Conservation (phyloP, 2,113 vertebrate species). For the Oxygymnocypris stewartii region DNA sequence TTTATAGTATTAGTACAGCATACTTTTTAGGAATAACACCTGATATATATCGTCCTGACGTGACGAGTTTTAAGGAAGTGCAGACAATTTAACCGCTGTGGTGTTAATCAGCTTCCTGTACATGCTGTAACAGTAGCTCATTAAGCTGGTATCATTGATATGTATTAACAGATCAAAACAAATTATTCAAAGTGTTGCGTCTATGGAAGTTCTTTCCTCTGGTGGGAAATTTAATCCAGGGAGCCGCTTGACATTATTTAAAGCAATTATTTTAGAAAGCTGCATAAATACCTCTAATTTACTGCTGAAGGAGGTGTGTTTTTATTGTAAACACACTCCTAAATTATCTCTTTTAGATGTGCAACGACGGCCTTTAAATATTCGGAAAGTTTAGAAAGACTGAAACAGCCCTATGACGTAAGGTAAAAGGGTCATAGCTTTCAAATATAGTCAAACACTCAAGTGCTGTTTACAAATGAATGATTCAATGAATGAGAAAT, state of each 20-base stretch:
- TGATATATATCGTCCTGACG: background rate
- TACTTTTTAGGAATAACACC: background rate
- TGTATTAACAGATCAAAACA: conserved; percentile 59
- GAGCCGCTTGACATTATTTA: conserved; percentile 61
- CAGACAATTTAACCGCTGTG: conserved; percentile 12
- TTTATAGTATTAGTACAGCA: background rate
- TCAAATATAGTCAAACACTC: background rate
- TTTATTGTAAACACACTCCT: conserved; percentile 46
- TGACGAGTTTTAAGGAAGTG: conserved; percentile 1
- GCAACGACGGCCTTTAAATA: background rate
- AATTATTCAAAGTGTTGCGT: conserved; percentile 56
- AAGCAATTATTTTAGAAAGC: conserved; percentile 60
- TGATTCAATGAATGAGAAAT: background rate
- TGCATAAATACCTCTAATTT: conserved; percentile 58
- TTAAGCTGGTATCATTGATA: conserved; percentile 48
- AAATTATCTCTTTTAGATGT: conserved; percentile 31
- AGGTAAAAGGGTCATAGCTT: background rate
- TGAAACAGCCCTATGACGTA: background rate
- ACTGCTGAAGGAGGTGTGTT: conserved; percentile 52
- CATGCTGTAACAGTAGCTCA: conserved; percentile 46
- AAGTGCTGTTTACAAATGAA: background rate
- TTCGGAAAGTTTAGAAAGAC: background rate
- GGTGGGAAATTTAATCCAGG: conserved; percentile 54
- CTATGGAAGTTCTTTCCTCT: conserved; percentile 55
- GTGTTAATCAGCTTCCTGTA: conserved; percentile 48